Conservation (phyloP, 2,888 invertebrate genomes). For the Platycheirus rosarum region DNA sequence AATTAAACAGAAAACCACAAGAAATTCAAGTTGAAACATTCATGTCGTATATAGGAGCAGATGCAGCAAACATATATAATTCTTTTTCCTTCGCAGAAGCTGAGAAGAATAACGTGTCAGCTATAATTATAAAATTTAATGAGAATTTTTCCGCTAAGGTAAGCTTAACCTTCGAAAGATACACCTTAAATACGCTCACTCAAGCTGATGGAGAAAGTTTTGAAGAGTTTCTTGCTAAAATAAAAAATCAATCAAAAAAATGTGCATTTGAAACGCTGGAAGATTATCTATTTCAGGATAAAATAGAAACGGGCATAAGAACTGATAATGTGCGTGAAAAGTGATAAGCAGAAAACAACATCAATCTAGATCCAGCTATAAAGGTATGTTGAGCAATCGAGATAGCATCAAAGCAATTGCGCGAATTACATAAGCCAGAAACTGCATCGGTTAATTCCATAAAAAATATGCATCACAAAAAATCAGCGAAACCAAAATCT, state of each 20-base stretch:
- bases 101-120: too few relatives aligned
- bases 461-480: conserved; percentile 24
- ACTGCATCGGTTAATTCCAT: conserved; percentile 3
- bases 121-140: too few relatives aligned
- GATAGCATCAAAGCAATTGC: conserved; percentile 7
- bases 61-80: too few relatives aligned
- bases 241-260: too few relatives aligned
- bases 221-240: too few relatives aligned
- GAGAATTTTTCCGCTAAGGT: too few relatives aligned
- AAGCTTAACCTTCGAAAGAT: too few relatives aligned
- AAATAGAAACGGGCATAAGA: conserved; percentile 7
- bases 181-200: too few relatives aligned
- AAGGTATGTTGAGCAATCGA: conserved; percentile 17
- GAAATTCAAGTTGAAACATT: conserved; percentile 39
- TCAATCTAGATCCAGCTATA: conserved; percentile 2
- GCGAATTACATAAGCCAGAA: conserved; percentile 22
- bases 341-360: conserved; percentile 21
- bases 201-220: too few relatives aligned
- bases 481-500: conserved; percentile 12
- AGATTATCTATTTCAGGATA: background rate
- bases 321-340: conserved; percentile 15
- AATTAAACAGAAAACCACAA: too few relatives aligned
- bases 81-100: too few relatives aligned
- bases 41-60: conserved; percentile 33
- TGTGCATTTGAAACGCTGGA: background rate